These are phyloP conservation scores for Trigoniulus corallinus DNA, from an alignment of 1,140 invertebrate genomes.

Conservation along the genomic window DNA sequence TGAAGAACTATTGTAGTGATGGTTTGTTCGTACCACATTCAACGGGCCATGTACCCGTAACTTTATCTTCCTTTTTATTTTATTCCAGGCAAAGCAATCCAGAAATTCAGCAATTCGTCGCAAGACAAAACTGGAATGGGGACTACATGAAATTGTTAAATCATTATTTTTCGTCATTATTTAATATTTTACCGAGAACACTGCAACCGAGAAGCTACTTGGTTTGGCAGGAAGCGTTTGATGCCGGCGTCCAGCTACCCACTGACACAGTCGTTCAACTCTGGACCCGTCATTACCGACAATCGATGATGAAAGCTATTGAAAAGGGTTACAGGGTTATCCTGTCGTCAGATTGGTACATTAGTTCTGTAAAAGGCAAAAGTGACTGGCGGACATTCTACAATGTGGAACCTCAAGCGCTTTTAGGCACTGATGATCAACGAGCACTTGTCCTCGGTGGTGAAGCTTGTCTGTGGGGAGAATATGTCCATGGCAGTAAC, in stretches of 20 bases:
- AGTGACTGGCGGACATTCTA: slow-evolving; percentile 65
- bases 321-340: slow-evolving; percentile 41
- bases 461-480: slow-evolving; percentile 81
- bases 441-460: slow-evolving; percentile 48
- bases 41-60: too few species aligned
- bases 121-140: slow-evolving; percentile 45
- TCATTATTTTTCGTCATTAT: slow-evolving; percentile 20
- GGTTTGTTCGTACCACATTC: too few species aligned
- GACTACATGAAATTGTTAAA: slow-evolving; percentile 50
- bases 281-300: slow-evolving; percentile 35
- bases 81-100: slow-evolving; percentile 56
- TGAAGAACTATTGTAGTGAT: too few species aligned
- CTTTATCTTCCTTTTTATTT: too few species aligned
- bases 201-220: slow-evolving; percentile 34
- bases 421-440: slow-evolving; percentile 28
- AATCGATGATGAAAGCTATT: slow-evolving; percentile 23
- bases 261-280: slow-evolving; percentile 50
- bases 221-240: slow-evolving; percentile 87
- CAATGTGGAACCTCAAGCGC: slow-evolving; percentile 50
- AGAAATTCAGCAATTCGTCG: slow-evolving; percentile 52
- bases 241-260: slow-evolving; percentile 48
- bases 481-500: slow-evolving; percentile 55
- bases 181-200: slow-evolving; percentile 8
- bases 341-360: slow-evolving; percentile 68
- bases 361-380: slow-evolving; percentile 51